A percentile compares a stretch with the other conserved stretches of the same genome.
Conservation (phyloP, 2,797 vertebrate species). For the Parotocinclus haroldoi region DNA sequence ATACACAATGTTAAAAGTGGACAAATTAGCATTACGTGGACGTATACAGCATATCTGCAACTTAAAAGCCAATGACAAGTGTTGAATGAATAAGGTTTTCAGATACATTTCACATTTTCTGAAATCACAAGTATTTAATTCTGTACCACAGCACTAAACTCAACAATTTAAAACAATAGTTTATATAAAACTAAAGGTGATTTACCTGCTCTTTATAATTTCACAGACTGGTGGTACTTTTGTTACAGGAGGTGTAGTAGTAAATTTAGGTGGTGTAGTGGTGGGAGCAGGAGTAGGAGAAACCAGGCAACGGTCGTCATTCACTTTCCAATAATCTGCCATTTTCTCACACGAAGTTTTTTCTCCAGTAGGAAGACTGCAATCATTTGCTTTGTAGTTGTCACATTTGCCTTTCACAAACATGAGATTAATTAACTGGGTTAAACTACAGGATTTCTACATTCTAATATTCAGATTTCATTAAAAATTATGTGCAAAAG, state of each 20-base stretch:
- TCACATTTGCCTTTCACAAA: slow-evolving; percentile 77
- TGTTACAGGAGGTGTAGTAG: neutral
- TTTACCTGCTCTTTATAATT: slow-evolving; percentile 59
- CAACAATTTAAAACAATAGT: neutral
- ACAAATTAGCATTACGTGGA: too few species aligned
- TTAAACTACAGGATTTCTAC: too few species aligned
- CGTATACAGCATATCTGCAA: too few species aligned
- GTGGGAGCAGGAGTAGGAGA: neutral
- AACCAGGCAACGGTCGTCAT: slow-evolving; percentile 30
- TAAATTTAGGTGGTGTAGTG: neutral
- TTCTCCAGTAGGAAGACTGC: slow-evolving; percentile 70
- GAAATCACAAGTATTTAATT: too few species aligned
- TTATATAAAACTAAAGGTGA: neutral
- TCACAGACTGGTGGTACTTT: slow-evolving; percentile 55
- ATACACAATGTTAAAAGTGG: too few species aligned
- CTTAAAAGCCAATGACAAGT: too few species aligned
- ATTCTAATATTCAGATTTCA: too few species aligned
- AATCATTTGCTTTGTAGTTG: slow-evolving; percentile 79
- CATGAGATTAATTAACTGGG: too few species aligned
- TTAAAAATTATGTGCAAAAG: too few species aligned
- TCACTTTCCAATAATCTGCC: slow-evolving; percentile 75
- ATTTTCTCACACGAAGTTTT: slow-evolving; percentile 67
- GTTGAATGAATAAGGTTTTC: too few species aligned
- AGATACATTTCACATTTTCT: too few species aligned
- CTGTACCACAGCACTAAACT: too few species aligned